A percentile compares a stretch with the other conserved stretches of the same genome.
Conservation (phyloP, 2,888 invertebrate genomes). For the Polia nebulosa region DNA sequence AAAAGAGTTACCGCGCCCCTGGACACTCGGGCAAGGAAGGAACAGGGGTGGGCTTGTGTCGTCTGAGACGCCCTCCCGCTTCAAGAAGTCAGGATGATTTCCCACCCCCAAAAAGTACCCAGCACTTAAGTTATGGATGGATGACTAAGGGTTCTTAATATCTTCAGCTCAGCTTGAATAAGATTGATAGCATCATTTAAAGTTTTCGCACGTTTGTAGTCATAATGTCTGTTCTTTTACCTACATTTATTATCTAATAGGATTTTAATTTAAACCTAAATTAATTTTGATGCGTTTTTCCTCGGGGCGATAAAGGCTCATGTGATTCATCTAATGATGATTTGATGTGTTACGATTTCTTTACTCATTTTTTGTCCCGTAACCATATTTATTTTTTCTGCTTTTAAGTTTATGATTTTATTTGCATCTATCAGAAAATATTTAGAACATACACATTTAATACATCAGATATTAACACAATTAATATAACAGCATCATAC, state of each 20-base stretch:
- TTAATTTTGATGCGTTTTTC: constrained; percentile 44
- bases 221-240: constrained; percentile 26
- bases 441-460: not conserved
- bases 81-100: too few relatives aligned
- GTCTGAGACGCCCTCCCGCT: too few relatives aligned
- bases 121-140: not conserved
- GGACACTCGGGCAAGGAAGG: too few relatives aligned
- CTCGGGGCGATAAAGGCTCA: constrained; percentile 34
- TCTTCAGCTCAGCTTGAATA: constrained; percentile 16
- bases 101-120: not conserved
- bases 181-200: constrained; percentile 51
- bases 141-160: constrained; percentile 29
- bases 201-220: constrained; percentile 43
- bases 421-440: not conserved
- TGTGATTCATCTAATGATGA: constrained; percentile 70
- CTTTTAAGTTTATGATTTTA: not conserved
- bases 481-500: not conserved
- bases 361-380: constrained; percentile 18
- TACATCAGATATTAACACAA: too few relatives aligned
- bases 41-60: too few relatives aligned
- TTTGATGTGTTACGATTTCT: constrained; percentile 53
- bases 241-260: too few relatives aligned
- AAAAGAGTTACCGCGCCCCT: too few relatives aligned
- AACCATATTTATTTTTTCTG: not conserved
- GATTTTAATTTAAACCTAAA: constrained; percentile 56